Evolutionary conservation across 2,888 invertebrate genomes (phyloP).

Genomic region (Adelphocoris suturalis): DNA sequence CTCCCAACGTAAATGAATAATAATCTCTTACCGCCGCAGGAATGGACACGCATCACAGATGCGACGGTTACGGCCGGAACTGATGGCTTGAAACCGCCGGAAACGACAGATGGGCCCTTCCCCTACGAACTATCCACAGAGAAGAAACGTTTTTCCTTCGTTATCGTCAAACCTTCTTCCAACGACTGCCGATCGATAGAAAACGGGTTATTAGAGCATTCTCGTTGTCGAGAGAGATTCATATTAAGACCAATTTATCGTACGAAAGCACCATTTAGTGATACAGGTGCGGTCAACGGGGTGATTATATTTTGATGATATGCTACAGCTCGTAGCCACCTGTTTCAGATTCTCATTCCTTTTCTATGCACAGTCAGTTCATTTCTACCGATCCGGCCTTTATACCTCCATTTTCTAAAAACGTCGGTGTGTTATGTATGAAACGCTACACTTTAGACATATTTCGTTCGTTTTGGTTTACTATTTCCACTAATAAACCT

Average conservation of each 20-base stretch:
- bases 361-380: background rate
- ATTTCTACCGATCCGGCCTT: too few relatives aligned
- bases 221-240: background rate
- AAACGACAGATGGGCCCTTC: conserved; percentile 13
- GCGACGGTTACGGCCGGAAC: conserved; percentile 45
- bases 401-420: too few relatives aligned
- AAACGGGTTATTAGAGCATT: conserved; percentile 12
- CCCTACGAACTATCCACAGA: background rate
- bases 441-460: too few relatives aligned
- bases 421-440: too few relatives aligned
- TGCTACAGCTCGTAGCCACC: background rate
- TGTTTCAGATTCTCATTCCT: background rate
- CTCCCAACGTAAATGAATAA: too few relatives aligned
- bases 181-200: background rate
- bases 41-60: conserved; percentile 23
- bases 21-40: too few relatives aligned
- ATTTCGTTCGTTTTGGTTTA: too few relatives aligned
- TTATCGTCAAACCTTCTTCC: background rate
- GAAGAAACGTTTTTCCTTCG: conserved; percentile 15
- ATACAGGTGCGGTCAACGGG: background rate
- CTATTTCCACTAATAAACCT: too few relatives aligned
- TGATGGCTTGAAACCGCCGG: background rate
- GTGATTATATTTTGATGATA: background rate
- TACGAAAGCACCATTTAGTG: background rate
- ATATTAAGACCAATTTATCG: background rate